phyloP scores from a whole-genome alignment of 35 echinoderm and acorn worm genomes.

The Diadema setosum region DNA sequence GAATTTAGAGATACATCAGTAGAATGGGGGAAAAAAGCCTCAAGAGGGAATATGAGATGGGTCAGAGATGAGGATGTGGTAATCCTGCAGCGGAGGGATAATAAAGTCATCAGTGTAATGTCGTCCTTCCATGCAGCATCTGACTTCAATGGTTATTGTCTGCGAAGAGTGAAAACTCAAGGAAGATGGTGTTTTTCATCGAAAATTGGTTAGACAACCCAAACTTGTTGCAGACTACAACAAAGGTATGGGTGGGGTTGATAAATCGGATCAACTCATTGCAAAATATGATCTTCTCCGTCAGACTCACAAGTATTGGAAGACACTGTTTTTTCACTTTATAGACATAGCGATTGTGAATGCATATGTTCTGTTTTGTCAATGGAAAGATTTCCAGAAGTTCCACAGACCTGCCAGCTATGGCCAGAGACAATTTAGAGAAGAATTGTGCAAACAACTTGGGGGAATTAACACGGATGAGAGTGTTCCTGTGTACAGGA shows the following conservation, averaged over 20 bases:
- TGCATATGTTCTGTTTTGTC: slow-evolving; percentile 16
- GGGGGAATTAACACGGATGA: neutral
- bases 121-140: neutral
- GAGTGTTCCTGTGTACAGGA: neutral
- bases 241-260: slow-evolving; percentile 13
- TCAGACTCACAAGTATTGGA: slow-evolving; percentile 20
- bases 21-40: slow-evolving; percentile 5
- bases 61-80: neutral
- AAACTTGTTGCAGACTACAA: slow-evolving; percentile 1
- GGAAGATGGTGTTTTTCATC: neutral
- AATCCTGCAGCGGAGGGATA: neutral
- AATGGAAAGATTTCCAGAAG: neutral
- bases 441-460: slow-evolving; percentile 1
- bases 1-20: neutral
- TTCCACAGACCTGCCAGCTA: neutral
- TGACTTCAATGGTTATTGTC: neutral
- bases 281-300: slow-evolving; percentile 19
- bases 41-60: neutral
- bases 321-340: slow-evolving; percentile 28
- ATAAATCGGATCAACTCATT: slow-evolving; percentile 17
- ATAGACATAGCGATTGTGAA: slow-evolving; percentile 18
- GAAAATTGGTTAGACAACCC: neutral
- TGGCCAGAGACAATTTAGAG: slow-evolving; percentile 17
- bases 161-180: neutral
- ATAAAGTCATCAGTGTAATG: neutral